A percentile compares a stretch with the other conserved stretches of the same genome.
phyloP scores from a whole-genome alignment of 2,888 invertebrate species.

The Leptinotarsa rubiginosa region DNA sequence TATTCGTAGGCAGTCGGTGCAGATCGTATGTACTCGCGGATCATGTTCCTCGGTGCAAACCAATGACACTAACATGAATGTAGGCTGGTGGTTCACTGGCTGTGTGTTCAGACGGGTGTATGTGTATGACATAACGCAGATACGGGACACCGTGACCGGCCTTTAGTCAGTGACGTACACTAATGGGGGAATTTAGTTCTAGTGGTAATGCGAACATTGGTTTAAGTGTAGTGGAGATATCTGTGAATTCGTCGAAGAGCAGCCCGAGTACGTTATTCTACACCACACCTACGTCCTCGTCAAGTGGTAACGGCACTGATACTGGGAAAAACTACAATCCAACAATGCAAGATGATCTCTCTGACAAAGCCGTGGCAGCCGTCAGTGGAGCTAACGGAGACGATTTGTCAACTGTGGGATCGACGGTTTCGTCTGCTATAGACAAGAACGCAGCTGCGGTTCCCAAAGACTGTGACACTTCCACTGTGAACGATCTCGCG shows the following conservation, averaged over 20 bases:
- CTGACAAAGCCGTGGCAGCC: constrained; percentile 61
- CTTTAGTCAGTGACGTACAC: constrained; percentile 62
- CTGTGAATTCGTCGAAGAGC: constrained; percentile 61
- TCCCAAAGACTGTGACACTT: constrained; percentile 58
- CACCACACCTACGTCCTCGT: constrained; percentile 62
- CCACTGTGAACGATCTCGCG: constrained; percentile 56
- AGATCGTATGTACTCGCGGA: constrained; percentile 50
- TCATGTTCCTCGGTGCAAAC: constrained; percentile 56
- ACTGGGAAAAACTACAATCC: constrained; percentile 60
- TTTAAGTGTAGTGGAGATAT: constrained; percentile 65
- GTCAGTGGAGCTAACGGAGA: constrained; percentile 56
- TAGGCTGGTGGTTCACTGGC: constrained; percentile 62
- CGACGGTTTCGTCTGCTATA: constrained; percentile 43
- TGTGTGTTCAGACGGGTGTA: constrained; percentile 60
- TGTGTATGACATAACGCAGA: constrained; percentile 60
- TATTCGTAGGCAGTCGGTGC: constrained; percentile 52
- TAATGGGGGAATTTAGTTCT: constrained; percentile 68
- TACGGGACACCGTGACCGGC: constrained; percentile 55
- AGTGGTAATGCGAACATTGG: constrained; percentile 66
- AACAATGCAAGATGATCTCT: constrained; percentile 67
- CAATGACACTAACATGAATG: constrained; percentile 62
- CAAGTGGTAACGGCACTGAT: constrained; percentile 47
- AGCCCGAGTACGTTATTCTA: constrained; percentile 61
- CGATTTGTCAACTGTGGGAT: constrained; percentile 50
- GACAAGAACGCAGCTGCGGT: constrained; percentile 52